Conservation (phyloP, 2,113 vertebrate species). For the Tympanuchus pallidicinctus region DNA sequence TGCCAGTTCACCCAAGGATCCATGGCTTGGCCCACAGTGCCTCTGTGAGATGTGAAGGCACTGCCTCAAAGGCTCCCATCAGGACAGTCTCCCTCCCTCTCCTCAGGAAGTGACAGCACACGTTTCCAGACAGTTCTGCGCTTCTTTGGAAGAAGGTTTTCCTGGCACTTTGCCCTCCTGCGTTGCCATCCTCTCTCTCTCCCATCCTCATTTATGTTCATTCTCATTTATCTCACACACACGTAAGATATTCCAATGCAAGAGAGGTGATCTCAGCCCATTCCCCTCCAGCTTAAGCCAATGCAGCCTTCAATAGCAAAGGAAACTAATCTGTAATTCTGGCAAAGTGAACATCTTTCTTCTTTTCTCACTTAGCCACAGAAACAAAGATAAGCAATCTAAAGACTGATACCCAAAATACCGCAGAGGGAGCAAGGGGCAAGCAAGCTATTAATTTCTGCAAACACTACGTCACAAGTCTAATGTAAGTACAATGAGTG, state of each 20-base stretch:
- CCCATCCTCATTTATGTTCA: background rate
- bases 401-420: background rate
- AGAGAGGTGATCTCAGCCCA: conserved; percentile 23
- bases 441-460: background rate
- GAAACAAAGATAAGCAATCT: background rate
- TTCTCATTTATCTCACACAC: background rate
- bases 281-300: background rate
- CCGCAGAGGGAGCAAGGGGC: background rate
- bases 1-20: background rate
- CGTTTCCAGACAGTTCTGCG: background rate
- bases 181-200: background rate
- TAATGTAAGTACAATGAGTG: background rate
- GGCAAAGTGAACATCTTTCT: background rate
- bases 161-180: background rate
- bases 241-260: background rate
- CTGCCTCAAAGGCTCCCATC: background rate
- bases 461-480: background rate
- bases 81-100: background rate
- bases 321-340: background rate
- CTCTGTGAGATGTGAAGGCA: background rate
- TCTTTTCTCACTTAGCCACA: background rate
- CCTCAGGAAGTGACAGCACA: rapidly evolving
- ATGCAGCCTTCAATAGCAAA: background rate
- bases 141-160: background rate
- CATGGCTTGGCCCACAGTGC: rapidly evolving